Conservation (phyloP, 2,888 invertebrate genomes). For the Tetramorium bicarinatum region DNA sequence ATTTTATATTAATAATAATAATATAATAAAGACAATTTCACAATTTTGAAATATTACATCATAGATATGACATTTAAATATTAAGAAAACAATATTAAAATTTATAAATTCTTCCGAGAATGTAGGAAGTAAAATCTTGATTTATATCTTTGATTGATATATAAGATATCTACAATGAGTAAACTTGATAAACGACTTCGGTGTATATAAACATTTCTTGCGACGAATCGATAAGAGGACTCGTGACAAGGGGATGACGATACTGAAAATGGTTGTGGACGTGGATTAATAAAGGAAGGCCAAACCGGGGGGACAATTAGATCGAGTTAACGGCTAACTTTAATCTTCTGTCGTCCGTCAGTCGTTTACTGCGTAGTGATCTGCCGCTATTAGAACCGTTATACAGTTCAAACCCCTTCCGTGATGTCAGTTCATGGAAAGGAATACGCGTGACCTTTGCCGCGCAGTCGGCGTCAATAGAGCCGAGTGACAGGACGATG, state of each 20-base stretch:
- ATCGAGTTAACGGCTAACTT: conserved; percentile 86
- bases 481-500: conserved; percentile 63
- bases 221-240: conserved; percentile 55
- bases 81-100: neutral
- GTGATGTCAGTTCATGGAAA: conserved; percentile 70
- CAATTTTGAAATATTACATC: neutral
- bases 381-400: conserved; percentile 85
- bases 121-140: neutral
- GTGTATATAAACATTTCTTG: conserved; percentile 29
- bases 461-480: conserved; percentile 53
- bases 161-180: neutral
- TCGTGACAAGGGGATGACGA: conserved; percentile 72
- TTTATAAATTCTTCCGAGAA: neutral
- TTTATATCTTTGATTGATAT: neutral
- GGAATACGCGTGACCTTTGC: conserved; percentile 59
- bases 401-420: conserved; percentile 80
- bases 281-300: conserved; percentile 85
- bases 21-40: neutral
- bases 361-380: conserved; percentile 86
- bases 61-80: neutral
- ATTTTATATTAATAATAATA: neutral
- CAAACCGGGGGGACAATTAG: conserved; percentile 84
- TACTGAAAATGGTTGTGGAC: conserved; percentile 77
- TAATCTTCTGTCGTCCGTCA: conserved; percentile 86
- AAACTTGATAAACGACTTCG: conserved; percentile 13